Evolutionary conservation across 2,888 invertebrate genomes (phyloP).

Genomic region (Villa cingulata): DNA sequence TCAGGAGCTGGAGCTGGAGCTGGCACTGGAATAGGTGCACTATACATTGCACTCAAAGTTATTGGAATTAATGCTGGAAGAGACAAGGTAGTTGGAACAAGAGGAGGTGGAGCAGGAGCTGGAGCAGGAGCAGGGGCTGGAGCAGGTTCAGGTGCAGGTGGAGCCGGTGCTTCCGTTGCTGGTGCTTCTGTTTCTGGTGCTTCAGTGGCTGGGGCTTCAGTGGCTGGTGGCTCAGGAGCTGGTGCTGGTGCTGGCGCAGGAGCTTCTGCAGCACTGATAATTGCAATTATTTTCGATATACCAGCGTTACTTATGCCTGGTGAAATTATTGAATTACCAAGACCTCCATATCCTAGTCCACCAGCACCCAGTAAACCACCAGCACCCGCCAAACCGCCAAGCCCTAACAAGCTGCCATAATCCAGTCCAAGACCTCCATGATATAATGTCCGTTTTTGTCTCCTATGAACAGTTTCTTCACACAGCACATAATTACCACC

Average conservation of each 20-base stretch:
- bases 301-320: not conserved
- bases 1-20: not conserved
- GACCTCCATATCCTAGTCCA: not conserved
- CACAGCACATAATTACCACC: not conserved
- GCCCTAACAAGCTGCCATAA: not conserved
- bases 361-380: not conserved
- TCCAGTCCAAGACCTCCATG: not conserved
- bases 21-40: not conserved
- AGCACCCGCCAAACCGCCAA: not conserved
- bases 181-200: slow-evolving; percentile 2
- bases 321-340: not conserved
- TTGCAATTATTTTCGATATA: slow-evolving; percentile 1
- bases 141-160: not conserved
- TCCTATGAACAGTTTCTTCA: not conserved
- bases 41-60: not conserved
- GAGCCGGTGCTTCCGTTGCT: slow-evolving; percentile 1
- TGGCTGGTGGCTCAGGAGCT: not conserved
- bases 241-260: slow-evolving; percentile 1
- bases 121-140: not conserved
- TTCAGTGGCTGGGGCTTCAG: not conserved
- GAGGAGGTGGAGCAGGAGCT: not conserved
- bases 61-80: slow-evolving; percentile 5
- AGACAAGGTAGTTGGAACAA: not conserved
- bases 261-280: slow-evolving; percentile 2
- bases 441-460: not conserved